Conservation (phyloP, 2,113 vertebrate genomes). For the Pyxicephalus adspersus region DNA sequence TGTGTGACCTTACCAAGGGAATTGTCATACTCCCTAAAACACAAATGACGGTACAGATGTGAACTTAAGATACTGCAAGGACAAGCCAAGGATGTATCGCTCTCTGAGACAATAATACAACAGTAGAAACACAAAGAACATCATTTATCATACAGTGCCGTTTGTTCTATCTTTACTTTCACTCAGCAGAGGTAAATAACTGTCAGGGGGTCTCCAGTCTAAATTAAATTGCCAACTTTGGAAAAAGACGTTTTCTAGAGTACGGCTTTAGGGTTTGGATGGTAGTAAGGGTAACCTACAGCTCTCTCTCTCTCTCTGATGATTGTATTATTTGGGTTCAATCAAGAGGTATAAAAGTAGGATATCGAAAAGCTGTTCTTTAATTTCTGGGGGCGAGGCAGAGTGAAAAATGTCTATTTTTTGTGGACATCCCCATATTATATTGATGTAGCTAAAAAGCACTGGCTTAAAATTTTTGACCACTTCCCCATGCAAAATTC, state of each 20-base stretch:
- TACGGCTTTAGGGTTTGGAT: background rate
- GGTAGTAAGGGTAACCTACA: too few species aligned
- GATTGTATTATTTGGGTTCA: too few species aligned
- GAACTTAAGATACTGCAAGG: constrained; percentile 43
- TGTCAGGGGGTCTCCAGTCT: background rate
- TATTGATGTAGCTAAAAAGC: too few species aligned
- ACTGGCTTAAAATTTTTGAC: too few species aligned
- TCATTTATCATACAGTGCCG: constrained; percentile 24
- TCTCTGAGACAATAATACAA: constrained; percentile 36
- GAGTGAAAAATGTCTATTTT: too few species aligned
- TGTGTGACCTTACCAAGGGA: background rate
- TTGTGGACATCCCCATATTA: too few species aligned
- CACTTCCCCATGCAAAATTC: too few species aligned
- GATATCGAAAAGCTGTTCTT: too few species aligned
- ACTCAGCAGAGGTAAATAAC: constrained; percentile 21
- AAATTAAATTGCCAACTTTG: background rate
- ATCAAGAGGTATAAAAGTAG: too few species aligned
- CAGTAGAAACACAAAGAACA: constrained; percentile 25
- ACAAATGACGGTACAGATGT: constrained; percentile 27
- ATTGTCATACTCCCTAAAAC: constrained; percentile 34
- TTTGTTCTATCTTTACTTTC: constrained; percentile 26
- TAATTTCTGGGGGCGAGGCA: too few species aligned
- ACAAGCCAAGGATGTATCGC: constrained; percentile 39
- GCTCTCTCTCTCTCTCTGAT: too few species aligned
- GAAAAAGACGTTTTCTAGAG: background rate